These are phyloP conservation scores for Cheilosia impressa DNA, from an alignment of 2,888 invertebrate species.

Conservation along the genomic window DNA sequence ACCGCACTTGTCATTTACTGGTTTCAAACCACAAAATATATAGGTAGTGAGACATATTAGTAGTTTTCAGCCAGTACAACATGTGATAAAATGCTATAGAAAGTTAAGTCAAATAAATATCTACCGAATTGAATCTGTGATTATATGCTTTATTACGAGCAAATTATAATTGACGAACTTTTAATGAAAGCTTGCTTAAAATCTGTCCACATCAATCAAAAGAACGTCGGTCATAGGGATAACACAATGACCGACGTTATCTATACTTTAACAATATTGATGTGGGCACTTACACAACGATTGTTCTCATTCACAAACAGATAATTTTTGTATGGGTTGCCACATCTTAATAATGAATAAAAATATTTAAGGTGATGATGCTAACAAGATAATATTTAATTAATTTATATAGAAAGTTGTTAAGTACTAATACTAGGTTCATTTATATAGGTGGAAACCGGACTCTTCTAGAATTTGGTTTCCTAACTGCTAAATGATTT, in stretches of 20 bases:
- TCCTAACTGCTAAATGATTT: too few relatives aligned
- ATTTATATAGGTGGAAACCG: too few relatives aligned
- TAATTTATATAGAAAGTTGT: neutral
- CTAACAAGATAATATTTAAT: constrained; percentile 11
- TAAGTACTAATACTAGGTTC: neutral
- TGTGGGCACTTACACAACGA: constrained; percentile 11
- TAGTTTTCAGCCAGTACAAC: too few relatives aligned
- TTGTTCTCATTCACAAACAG: constrained; percentile 40
- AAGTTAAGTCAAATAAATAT: neutral
- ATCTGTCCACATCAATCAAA: constrained; percentile 23
- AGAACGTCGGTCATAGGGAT: neutral
- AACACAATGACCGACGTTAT: constrained; percentile 9
- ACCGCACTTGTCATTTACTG: neutral
- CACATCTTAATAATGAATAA: constrained; percentile 15
- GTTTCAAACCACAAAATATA: neutral
- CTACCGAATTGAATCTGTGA: neutral
- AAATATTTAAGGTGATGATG: constrained; percentile 22
- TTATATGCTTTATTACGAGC: constrained; percentile 3
- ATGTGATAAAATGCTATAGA: neutral
- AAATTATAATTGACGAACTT: constrained; percentile 28
- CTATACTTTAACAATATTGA: constrained; percentile 40
- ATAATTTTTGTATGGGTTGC: constrained; percentile 38
- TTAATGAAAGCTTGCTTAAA: constrained; percentile 18
- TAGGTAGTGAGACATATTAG: too few relatives aligned
- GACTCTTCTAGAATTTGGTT: too few relatives aligned